Base-by-base conservation (phyloP, 2,113 vertebrate species). In the Actinemys pallida region DNA sequence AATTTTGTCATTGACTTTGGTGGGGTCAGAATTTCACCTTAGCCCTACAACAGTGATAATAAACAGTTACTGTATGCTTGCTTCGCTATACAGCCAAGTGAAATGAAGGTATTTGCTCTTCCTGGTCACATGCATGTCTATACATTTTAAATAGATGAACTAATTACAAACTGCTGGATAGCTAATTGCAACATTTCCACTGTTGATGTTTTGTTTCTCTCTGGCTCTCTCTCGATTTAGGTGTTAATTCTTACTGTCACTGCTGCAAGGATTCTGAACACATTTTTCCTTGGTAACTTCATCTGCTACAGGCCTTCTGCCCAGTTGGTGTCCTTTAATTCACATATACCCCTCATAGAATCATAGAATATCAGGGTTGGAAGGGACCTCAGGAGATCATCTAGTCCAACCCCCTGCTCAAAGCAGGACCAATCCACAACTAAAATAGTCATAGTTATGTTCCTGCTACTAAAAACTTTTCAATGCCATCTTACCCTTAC, bases 41-140 rank as follows among this genome's bases (percentile, higher is more conserved):
- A 29, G 39, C 4, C 2, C 2, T 56, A 5, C 1, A 0, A 75
- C 35, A 81, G 4, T 1, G 62, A 19, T 53, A 86, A 78, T 79
- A 16, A 85, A 92, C 20, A 0, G 31, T 17, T 52, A 2, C 13
- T 84, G 3, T 2, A 87, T 78, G 88, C 5, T 62, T 88, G 35
- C 78, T 84, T 65, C 13, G 2, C 72, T 5, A 22, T 54, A 12
- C 1, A 6, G 35, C 4, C 5, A 94, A 85, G 5, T 12, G 7
- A 8, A 69, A 83, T 10, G 1, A 54, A 72, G 8, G 45, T 75
- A 69, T 92, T 93, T 89, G 2, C 54, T 72, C 2, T 1, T 6
- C 13, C 27, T 20, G 6, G 1, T 79, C 11, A n/a, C 25, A 49
- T 8, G 0, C 12, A 31, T 31, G 9, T 53, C 93, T 86, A 29